phyloP scores from a whole-genome alignment of 2,797 vertebrate species.

The Synanceia verrucosa region DNA sequence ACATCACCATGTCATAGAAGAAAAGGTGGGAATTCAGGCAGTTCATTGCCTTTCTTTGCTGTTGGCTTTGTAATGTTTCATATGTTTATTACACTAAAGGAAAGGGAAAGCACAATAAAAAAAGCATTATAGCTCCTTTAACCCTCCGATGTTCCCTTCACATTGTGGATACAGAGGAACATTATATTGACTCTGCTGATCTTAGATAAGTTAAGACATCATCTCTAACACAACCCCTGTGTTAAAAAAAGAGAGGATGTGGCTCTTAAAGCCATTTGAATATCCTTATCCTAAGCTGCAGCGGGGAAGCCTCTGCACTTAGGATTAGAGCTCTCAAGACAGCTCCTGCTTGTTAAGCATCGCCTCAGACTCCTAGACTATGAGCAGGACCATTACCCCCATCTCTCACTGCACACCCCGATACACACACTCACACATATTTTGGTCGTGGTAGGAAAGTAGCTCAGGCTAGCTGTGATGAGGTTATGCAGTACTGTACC shows the following conservation, averaged over 20 bases:
- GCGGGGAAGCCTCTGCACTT: constrained; percentile 70
- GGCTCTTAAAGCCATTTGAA: constrained; percentile 68
- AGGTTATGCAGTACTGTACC: constrained; percentile 30
- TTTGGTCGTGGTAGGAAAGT: constrained; percentile 44
- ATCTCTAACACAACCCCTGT: constrained; percentile 40
- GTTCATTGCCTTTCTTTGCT: background rate
- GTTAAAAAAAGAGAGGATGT: constrained; percentile 40
- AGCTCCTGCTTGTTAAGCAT: constrained; percentile 76
- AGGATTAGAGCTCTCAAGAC: constrained; percentile 76
- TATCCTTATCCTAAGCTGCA: constrained; percentile 71
- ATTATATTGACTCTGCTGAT: constrained; percentile 8
- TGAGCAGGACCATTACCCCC: constrained; percentile 77
- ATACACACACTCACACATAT: constrained; percentile 46
- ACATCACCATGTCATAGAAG: background rate
- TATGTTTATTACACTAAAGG: background rate
- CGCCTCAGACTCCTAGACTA: constrained; percentile 67
- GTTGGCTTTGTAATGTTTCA: background rate
- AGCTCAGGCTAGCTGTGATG: constrained; percentile 38
- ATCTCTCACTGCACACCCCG: constrained; percentile 61
- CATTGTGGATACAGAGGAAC: background rate
- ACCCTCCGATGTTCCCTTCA: constrained; percentile 1
- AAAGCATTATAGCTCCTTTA: background rate
- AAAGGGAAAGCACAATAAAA: no score
- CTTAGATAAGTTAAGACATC: constrained; percentile 25
- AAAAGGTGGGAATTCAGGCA: background rate